Base-by-base conservation (phyloP, 2,113 vertebrate species). In the Stomatorhinus ivindoensis region DNA sequence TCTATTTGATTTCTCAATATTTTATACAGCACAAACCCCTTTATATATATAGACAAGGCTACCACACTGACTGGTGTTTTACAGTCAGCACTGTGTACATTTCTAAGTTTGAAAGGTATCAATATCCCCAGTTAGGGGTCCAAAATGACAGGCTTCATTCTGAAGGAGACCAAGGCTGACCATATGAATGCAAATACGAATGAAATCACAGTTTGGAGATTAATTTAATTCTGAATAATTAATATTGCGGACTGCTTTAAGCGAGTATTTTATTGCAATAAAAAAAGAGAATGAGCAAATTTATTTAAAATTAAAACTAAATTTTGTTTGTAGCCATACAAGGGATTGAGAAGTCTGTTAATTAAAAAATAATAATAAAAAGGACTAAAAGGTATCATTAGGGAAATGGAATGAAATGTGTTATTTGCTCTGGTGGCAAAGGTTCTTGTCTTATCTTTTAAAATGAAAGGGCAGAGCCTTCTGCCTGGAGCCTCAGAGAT, bases 401-500 rank as follows among this genome's bases (percentile, higher is more conserved):
- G 42, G 82, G 44, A 4, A 84, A 47, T 44, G 8, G 42, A 46
- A 47, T 47, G 39, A 21, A 39, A 44, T 84, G 42, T 84, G 82
- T 21, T 47, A n/a, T 47, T 84, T 46, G 44, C 19, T 84, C 19
- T 1, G 88, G 92, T 91, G 93, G 93, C 90, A 92, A 90, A 95
- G 93, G 93, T 92, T 92, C 90, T 92, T 93, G 93, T 93, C 93
- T 93, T 93, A 92, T 93, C 92, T 92, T 93, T 90, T 80, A 42
- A 92, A 92, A 93, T 84, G 90, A 90, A 86, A 87, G 82, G 89
- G 92, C 86, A 10, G 85, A 90, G 92, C 90, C 86, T 93, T 92
- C 91, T 90, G 90, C 89, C 89, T 88, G 89, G 90, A 94, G 94
- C 95, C 92, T 90, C 1, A 35, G 94, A 94, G 91, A 92, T 92